These are phyloP conservation scores for Jacana jacana DNA, from an alignment of 2,113 vertebrate species.

Conservation along the genomic window DNA sequence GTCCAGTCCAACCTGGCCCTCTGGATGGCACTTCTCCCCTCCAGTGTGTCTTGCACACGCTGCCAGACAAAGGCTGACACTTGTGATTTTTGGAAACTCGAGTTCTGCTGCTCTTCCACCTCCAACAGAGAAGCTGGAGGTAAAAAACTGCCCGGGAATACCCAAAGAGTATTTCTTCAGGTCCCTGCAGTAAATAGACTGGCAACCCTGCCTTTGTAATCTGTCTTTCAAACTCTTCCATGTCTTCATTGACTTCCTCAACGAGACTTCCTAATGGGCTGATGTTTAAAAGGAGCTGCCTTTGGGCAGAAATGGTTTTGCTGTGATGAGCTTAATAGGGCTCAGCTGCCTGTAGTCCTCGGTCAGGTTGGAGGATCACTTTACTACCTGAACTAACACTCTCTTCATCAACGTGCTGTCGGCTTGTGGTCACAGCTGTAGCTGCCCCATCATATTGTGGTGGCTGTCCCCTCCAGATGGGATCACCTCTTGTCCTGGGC, in stretches of 20 bases:
- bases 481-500: not conserved
- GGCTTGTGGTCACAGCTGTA: fast-evolving
- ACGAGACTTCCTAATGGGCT: not conserved
- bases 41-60: not conserved
- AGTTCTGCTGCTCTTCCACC: not conserved
- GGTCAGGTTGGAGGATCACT: not conserved
- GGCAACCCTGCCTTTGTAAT: not conserved
- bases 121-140: not conserved
- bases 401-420: not conserved
- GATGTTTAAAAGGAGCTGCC: not conserved
- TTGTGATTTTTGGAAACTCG: not conserved
- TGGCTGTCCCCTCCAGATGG: fast-evolving
- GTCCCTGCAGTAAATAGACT: not conserved
- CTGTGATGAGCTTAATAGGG: not conserved
- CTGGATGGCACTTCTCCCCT: not conserved
- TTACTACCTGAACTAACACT: not conserved
- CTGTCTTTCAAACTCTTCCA: not conserved
- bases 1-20: not conserved
- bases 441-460: not conserved
- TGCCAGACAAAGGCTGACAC: not conserved
- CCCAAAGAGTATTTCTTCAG: not conserved
- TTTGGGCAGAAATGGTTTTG: not conserved
- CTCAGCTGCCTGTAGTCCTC: not conserved
- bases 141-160: not conserved
- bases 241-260: not conserved